Conservation (phyloP, 2,113 vertebrate genomes). For the Orcinus orca region DNA sequence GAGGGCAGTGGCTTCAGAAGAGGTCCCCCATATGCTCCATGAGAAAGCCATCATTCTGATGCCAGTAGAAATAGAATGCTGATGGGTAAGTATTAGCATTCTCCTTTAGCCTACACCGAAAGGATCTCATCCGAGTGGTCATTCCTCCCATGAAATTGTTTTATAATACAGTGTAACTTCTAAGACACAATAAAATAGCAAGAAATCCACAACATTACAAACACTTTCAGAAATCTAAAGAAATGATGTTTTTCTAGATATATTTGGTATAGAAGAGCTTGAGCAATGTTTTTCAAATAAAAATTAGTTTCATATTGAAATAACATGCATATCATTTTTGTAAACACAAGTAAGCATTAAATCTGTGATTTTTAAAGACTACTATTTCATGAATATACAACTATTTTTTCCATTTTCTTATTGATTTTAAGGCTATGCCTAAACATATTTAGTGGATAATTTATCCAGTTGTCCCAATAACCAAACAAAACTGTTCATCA, state of each 20-base stretch:
- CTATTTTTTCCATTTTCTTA: not conserved
- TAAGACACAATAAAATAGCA: not conserved
- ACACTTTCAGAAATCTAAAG: not conserved
- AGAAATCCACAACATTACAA: not conserved
- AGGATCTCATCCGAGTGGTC: not conserved
- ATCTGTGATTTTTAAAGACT: not conserved
- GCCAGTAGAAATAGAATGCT: not conserved
- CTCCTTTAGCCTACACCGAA: not conserved
- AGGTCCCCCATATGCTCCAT: not conserved
- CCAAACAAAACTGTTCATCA: not conserved
- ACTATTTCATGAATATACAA: not conserved
- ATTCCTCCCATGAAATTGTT: not conserved
- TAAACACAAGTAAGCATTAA: not conserved
- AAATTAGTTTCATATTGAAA: not conserved
- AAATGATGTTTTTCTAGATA: not conserved
- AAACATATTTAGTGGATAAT: not conserved
- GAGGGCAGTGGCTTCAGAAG: not conserved
- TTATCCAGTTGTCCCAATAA: not conserved
- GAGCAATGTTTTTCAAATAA: not conserved
- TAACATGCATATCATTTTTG: not conserved
- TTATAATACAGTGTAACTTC: not conserved
- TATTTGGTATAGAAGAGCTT: not conserved
- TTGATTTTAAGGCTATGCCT: not conserved
- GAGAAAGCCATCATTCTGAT: not conserved
- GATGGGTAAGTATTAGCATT: not conserved